Evolutionary conservation across 2,888 invertebrate species (phyloP).

Genomic region (Rhaphigaster nebulosa): DNA sequence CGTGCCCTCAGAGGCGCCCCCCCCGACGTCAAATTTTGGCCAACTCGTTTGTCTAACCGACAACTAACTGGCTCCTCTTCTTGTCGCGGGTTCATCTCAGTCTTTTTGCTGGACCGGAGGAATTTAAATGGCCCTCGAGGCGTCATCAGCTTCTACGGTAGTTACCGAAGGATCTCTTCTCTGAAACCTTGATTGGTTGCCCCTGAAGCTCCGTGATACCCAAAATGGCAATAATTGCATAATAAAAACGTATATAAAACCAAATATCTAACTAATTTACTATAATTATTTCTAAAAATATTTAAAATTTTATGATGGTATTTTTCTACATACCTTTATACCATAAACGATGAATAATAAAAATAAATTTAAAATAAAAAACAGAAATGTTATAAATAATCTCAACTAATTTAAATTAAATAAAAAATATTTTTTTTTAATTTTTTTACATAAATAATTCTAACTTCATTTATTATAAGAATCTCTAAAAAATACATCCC

Average conservation of each 20-base stretch:
- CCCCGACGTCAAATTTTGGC: conserved; percentile 45
- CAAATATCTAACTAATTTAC: not conserved
- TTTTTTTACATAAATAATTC: too few relatives aligned
- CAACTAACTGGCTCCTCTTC: not conserved
- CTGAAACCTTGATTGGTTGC: not conserved
- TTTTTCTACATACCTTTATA: too few relatives aligned
- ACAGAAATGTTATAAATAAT: too few relatives aligned
- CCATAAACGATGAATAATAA: not conserved
- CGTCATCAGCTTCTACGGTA: not conserved
- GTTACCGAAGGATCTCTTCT: not conserved
- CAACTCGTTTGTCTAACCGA: conserved; percentile 42
- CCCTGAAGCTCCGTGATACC: not conserved
- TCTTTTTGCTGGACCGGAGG: not conserved
- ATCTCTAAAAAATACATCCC: too few relatives aligned
- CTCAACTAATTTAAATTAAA: too few relatives aligned
- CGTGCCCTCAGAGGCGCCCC: not conserved
- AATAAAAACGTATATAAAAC: not conserved
- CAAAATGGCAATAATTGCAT: not conserved
- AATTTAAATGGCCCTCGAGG: not conserved
- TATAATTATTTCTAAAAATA: not conserved
- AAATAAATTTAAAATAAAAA: too few relatives aligned
- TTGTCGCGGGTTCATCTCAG: not conserved
- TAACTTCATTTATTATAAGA: too few relatives aligned
- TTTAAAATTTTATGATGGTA: too few relatives aligned
- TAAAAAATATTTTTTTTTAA: too few relatives aligned